A percentile compares a stretch with the other conserved stretches of the same genome.
Conservation (phyloP, 2,888 invertebrate genomes). For the Coelopa pilipes region DNA sequence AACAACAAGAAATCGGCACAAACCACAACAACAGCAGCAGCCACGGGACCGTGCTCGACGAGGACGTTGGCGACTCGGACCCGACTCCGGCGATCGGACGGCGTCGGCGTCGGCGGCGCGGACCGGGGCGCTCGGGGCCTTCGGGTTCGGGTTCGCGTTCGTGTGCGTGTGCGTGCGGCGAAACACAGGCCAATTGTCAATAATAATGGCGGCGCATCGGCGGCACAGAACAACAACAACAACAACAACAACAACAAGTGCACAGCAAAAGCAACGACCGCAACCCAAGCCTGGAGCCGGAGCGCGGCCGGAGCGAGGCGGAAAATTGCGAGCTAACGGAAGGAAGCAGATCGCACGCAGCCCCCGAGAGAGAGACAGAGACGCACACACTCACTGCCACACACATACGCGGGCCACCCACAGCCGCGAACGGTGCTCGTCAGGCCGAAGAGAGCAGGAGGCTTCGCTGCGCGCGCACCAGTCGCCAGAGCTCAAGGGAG, state of each 20-base stretch:
- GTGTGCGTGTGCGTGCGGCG: slow-evolving; percentile 9
- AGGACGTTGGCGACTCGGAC: too few relatives aligned
- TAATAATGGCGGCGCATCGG: slow-evolving; percentile 19
- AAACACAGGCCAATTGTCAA: slow-evolving; percentile 1
- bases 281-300: background rate
- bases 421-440: too few relatives aligned
- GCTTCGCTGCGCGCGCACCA: background rate
- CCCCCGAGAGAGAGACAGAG: background rate
- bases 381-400: too few relatives aligned
- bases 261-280: background rate
- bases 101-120: too few relatives aligned
- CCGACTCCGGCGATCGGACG: too few relatives aligned
- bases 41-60: background rate
- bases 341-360: background rate
- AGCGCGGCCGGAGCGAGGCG: background rate
- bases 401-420: too few relatives aligned
- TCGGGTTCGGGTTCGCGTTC: slow-evolving; percentile 1
- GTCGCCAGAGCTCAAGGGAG: background rate
- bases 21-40: background rate
- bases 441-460: too few relatives aligned
- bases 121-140: too few relatives aligned
- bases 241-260: background rate
- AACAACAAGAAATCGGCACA: too few relatives aligned
- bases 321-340: background rate
- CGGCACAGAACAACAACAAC: background rate